Percentiles rank a stretch among this genome's conserved stretches.
Conservation (phyloP, 2,797 vertebrate genomes). For the Hapalemur alaotrensis region DNA sequence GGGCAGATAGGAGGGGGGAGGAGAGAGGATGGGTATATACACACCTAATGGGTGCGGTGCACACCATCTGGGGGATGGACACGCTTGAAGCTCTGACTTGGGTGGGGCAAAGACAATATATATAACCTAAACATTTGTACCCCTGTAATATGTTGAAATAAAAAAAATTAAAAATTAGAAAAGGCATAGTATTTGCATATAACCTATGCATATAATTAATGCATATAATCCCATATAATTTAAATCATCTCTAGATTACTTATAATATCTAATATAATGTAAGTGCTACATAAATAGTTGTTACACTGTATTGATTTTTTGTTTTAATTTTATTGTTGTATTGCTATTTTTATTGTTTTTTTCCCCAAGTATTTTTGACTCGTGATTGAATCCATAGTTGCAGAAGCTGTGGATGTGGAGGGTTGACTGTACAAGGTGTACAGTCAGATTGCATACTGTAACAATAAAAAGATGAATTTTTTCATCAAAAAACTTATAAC, state of each 20-base stretch:
- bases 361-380: not conserved
- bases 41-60: too few species aligned
- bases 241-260: not conserved
- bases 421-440: not conserved
- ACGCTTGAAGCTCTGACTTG: too few species aligned
- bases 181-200: not conserved
- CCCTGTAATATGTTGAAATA: too few species aligned
- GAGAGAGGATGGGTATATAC: too few species aligned
- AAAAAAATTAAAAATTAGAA: too few species aligned
- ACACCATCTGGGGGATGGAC: too few species aligned
- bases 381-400: not conserved
- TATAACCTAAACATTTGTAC: too few species aligned
- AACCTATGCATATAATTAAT: not conserved
- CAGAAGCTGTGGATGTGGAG: not conserved
- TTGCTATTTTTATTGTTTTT: not conserved
- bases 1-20: too few species aligned
- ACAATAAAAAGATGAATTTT: not conserved
- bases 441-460: not conserved
- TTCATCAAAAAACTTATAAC: not conserved
- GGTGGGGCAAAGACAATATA: too few species aligned
- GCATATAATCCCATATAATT: not conserved
- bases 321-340: not conserved
- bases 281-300: not conserved
- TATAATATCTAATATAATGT: not conserved
- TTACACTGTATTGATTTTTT: not conserved